Evolutionary conservation across 2,113 vertebrate species (phyloP).

Genomic region (Charadrius vociferus): DNA sequence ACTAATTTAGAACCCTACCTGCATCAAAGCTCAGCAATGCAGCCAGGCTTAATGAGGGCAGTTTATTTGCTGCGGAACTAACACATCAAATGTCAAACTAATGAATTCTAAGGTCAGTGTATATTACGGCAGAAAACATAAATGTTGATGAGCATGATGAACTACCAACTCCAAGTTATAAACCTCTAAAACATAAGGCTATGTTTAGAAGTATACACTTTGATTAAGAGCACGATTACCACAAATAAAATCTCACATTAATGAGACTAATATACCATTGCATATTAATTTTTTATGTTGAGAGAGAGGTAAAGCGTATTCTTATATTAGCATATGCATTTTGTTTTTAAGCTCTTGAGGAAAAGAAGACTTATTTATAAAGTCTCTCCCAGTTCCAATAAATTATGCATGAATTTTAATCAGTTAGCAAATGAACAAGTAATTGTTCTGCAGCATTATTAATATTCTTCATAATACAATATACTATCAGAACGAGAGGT

Average conservation of each 20-base stretch:
- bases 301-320: slow-evolving; percentile 59
- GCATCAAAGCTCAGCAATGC: background rate
- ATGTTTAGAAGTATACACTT: slow-evolving; percentile 13
- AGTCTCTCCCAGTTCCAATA: slow-evolving; percentile 76
- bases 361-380: slow-evolving; percentile 75
- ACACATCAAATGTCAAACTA: slow-evolving; percentile 1
- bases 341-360: slow-evolving; percentile 75
- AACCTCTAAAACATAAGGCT: background rate
- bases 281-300: slow-evolving; percentile 66
- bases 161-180: background rate
- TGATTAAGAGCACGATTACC: slow-evolving; percentile 59
- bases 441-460: slow-evolving; percentile 82
- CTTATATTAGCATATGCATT: slow-evolving; percentile 73
- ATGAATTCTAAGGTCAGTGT: slow-evolving; percentile 9
- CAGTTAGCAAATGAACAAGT: slow-evolving; percentile 80
- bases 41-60: background rate
- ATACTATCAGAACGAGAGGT: slow-evolving; percentile 73
- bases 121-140: background rate
- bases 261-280: slow-evolving; percentile 63
- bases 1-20: background rate
- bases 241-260: slow-evolving; percentile 58
- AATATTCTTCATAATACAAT: slow-evolving; percentile 80
- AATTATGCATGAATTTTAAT: slow-evolving; percentile 86
- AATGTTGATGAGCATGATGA: background rate
- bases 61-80: slow-evolving; percentile 18